Conservation (phyloP, 2,888 invertebrate species). For the Dyspetes luteomarginatus region DNA sequence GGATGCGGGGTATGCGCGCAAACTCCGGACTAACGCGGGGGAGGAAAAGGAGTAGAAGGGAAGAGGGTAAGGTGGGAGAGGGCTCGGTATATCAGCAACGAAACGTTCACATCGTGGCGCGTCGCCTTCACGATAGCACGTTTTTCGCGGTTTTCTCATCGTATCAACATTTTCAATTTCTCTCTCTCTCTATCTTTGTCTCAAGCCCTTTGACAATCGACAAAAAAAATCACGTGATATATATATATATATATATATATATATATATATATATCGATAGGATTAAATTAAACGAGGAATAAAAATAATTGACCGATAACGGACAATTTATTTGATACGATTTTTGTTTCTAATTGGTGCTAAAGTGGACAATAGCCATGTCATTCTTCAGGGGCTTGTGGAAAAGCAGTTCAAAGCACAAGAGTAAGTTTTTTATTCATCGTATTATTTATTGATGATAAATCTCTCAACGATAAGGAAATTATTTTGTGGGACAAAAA, state of each 20-base stretch:
- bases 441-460: neutral
- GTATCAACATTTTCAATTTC: neutral
- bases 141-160: slow-evolving; percentile 47
- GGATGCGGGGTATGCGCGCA: slow-evolving; percentile 63
- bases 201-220: neutral
- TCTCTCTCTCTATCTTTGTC: neutral
- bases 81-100: slow-evolving; percentile 69
- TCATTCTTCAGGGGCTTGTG: slow-evolving; percentile 87
- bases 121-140: slow-evolving; percentile 73
- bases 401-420: slow-evolving; percentile 88
- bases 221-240: too few species aligned
- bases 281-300: neutral
- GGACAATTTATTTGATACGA: neutral
- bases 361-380: slow-evolving; percentile 79
- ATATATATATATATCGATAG: neutral
- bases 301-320: neutral
- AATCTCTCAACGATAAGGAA: too few species aligned
- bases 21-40: slow-evolving; percentile 53
- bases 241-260: neutral
- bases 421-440: slow-evolving; percentile 89
- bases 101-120: slow-evolving; percentile 77
- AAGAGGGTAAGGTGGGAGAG: slow-evolving; percentile 70
- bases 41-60: slow-evolving; percentile 50
- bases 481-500: slow-evolving; percentile 5
- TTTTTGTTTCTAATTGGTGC: slow-evolving; percentile 30